Conservation (phyloP, 2,797 vertebrate genomes). For the Eurystomus glaucurus region DNA sequence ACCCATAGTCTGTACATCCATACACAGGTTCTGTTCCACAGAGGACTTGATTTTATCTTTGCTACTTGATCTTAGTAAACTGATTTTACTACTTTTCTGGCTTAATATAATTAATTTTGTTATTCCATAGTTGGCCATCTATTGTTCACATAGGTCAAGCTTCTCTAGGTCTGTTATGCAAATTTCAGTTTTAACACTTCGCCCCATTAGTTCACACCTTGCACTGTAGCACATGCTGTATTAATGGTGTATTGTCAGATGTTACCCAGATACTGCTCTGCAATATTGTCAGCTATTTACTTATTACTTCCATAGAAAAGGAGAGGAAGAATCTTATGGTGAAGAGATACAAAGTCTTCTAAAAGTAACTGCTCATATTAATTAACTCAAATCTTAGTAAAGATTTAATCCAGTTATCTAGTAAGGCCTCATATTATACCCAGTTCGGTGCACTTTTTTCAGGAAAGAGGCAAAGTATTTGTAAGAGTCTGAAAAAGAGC, state of each 20-base stretch:
- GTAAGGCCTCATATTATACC: neutral
- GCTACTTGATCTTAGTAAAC: neutral
- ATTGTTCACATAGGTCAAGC: neutral
- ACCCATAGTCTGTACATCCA: neutral
- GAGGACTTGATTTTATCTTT: neutral
- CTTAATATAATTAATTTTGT: neutral
- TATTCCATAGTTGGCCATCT: neutral
- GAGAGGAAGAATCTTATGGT: neutral
- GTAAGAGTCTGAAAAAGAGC: neutral
- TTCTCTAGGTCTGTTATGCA: neutral
- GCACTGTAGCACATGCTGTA: neutral
- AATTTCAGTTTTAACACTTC: neutral
- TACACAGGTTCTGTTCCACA: neutral
- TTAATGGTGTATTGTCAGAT: neutral
- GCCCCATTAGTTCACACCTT: neutral
- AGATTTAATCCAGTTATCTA: neutral
- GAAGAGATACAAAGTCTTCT: neutral
- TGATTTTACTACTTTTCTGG: neutral
- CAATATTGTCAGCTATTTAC: neutral
- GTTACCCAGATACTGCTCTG: neutral
- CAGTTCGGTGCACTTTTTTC: neutral
- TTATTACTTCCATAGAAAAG: neutral
- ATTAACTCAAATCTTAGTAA: neutral
- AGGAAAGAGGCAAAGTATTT: neutral
- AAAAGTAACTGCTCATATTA: neutral